Conservation (phyloP, 2,888 invertebrate species). For the Acanthosepion lycidas region DNA sequence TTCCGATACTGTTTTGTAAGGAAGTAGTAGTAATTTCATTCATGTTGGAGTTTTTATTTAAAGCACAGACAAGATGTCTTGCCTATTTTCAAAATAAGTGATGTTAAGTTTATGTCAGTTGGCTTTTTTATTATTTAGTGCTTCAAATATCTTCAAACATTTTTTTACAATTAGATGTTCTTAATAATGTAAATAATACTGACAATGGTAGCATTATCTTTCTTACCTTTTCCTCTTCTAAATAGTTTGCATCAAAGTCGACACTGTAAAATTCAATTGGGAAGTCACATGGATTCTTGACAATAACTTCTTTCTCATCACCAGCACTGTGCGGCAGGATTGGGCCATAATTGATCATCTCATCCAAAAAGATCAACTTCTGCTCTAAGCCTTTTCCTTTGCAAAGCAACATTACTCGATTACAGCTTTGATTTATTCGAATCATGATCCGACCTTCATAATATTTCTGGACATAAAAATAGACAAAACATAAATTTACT, state of each 20-base stretch:
- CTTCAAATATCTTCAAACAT: too few relatives aligned
- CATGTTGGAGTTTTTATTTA: too few relatives aligned
- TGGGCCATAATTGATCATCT: constrained; percentile 79
- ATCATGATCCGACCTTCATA: constrained; percentile 73
- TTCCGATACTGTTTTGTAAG: too few relatives aligned
- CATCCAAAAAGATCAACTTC: constrained; percentile 72
- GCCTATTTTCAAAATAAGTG: too few relatives aligned
- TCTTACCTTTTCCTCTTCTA: constrained; percentile 74
- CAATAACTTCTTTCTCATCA: constrained; percentile 78
- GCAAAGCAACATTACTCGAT: constrained; percentile 72
- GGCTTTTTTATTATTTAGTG: too few relatives aligned
- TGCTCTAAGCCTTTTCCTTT: constrained; percentile 74
- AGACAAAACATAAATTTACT: neutral
- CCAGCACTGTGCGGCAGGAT: constrained; percentile 80
- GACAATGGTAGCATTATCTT: neutral
- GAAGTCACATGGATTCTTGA: constrained; percentile 81
- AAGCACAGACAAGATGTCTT: too few relatives aligned
- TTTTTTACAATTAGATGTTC: too few relatives aligned
- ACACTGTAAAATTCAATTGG: constrained; percentile 83
- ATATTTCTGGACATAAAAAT: constrained; percentile 64
- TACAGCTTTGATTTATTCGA: constrained; percentile 73
- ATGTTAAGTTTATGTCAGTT: too few relatives aligned
- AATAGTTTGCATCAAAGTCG: constrained; percentile 79
- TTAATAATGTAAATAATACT: too few relatives aligned
- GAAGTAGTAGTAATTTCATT: too few relatives aligned